Conservation (phyloP, 2,113 vertebrate genomes). For the Callipepla californica region DNA sequence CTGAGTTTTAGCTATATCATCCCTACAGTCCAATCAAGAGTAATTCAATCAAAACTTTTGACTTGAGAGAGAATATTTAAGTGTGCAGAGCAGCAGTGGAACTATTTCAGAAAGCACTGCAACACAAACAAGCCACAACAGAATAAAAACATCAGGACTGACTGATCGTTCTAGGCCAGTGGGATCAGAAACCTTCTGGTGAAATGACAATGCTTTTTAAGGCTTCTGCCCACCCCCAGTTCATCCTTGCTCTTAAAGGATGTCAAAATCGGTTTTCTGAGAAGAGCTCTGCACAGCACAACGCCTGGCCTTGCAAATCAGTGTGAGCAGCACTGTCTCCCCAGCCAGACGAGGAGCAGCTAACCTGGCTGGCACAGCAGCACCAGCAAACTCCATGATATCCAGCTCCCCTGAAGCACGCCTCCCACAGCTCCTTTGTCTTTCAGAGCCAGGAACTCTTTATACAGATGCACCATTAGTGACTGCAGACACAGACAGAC, state of each 20-base stretch:
- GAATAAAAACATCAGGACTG: neutral
- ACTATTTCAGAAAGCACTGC: neutral
- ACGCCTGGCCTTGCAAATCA: rapidly evolving
- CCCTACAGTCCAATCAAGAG: neutral
- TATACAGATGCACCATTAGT: neutral
- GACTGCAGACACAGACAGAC: rapidly evolving
- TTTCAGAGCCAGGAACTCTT: neutral
- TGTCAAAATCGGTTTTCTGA: rapidly evolving
- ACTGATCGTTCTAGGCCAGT: neutral
- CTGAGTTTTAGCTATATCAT: neutral
- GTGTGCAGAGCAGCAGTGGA: neutral
- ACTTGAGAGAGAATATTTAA: neutral
- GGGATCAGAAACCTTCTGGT: neutral
- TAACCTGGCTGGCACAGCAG: neutral
- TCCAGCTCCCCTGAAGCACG: neutral
- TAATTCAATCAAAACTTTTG: neutral
- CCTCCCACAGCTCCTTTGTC: rapidly evolving
- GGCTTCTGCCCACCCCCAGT: neutral
- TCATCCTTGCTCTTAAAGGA: neutral
- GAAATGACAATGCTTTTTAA: neutral
- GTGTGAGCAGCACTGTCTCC: rapidly evolving
- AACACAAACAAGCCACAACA: neutral
- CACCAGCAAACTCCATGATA: neutral
- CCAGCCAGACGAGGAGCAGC: neutral
- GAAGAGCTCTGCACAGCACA: neutral